Base-by-base conservation (phyloP, 2,797 vertebrate genomes). In the Halcyon chelicuti region DNA sequence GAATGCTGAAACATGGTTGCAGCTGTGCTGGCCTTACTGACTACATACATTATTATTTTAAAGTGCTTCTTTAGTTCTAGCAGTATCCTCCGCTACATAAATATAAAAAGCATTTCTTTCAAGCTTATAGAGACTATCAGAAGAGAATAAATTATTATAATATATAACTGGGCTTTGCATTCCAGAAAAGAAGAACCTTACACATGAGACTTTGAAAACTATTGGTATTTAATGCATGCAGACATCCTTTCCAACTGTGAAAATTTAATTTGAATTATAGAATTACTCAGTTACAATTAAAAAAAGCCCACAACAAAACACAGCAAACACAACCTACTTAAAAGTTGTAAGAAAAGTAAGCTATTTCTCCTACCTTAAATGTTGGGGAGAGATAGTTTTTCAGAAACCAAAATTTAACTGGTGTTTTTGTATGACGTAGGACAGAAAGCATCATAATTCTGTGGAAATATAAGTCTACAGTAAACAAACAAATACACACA, bases 371-470 rank as follows among this genome's bases (percentile, higher is more conserved):
- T 98, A 99, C 99, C 98, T 99, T 99, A 98, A 99, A 99, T 71
- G 98, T 99, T 21, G 99, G 99, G 4, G 99, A 99, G 71, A 99
- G 99, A 93, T 99, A 99, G 97, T 99, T 99, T 98, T 99, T 99
- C 96, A 99, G 98, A 98, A 99, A 99, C 99, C 99, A 99, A 97
- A 99, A 99, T 97, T 99, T 99, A 96, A 99, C 98, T 9, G 99
- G 98, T 15, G 99, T 99, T 98, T 99, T 97, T 80, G 99, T 99
- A 90, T 99, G 98, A 68, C 97, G 98, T 77, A 99, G 98, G 91
- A 99, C 99, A 47, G 99, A 99, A 79, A 99, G 98, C 99, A 99
- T 99, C 99, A 99, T 99, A 96, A 99, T 99, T 98, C 99, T 99
- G 98, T 94, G 97, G 97, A 60, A 96, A 93, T 87, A 96, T 13